phyloP scores from a whole-genome alignment of 2,888 invertebrate species.

The Eristalis arbustorum region DNA sequence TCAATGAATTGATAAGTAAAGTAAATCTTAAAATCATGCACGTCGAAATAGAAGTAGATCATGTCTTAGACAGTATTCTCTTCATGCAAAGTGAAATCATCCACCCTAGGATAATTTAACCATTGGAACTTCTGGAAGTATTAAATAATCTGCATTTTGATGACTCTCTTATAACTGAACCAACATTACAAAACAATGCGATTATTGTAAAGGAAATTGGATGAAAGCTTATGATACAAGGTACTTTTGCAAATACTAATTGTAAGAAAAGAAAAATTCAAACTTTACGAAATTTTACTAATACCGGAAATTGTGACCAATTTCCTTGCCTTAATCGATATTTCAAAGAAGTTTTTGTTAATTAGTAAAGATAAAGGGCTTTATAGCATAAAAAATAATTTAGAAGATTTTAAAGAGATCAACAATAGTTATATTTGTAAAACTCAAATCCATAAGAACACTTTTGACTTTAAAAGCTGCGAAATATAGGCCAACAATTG shows the following conservation, averaged over 20 bases:
- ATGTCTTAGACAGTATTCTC: background rate
- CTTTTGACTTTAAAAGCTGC: background rate
- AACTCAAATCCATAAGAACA: background rate
- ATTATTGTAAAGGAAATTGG: background rate
- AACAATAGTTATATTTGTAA: background rate
- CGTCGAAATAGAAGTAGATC: background rate
- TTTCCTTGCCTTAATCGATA: background rate
- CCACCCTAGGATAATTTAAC: background rate
- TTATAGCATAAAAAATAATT: conserved; percentile 3
- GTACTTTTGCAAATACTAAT: background rate
- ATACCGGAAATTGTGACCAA: background rate
- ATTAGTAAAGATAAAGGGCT: background rate
- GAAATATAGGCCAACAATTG: background rate
- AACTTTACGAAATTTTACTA: background rate
- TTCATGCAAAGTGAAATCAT: background rate
- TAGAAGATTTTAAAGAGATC: background rate
- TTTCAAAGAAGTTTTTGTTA: background rate
- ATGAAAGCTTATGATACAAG: background rate
- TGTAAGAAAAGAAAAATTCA: background rate
- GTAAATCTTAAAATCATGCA: background rate
- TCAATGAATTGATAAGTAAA: background rate
- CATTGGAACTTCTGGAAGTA: background rate
- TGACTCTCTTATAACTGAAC: background rate
- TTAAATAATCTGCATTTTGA: background rate
- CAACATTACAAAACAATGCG: background rate